A percentile compares a stretch with the other conserved stretches of the same genome.
phyloP scores from a whole-genome alignment of 2,888 invertebrate species.

The Microdon myrmicae region DNA sequence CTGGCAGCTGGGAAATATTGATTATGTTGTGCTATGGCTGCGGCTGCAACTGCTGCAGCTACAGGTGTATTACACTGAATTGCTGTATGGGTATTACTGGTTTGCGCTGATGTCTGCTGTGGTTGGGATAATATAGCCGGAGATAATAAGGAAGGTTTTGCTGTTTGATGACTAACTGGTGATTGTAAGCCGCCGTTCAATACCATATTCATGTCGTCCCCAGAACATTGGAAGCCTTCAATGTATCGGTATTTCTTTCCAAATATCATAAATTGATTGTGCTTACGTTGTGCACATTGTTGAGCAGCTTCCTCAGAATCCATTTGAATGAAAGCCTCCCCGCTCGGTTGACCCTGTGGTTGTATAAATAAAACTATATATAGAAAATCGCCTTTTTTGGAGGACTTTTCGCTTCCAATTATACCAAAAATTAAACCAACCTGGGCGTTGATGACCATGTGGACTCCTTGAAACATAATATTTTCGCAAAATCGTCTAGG shows the following conservation, averaged over 20 bases:
- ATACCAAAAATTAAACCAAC: too few relatives aligned
- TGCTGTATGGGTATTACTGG: slow-evolving; percentile 59
- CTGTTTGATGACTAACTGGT: slow-evolving; percentile 65
- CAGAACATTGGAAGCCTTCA: slow-evolving; percentile 98
- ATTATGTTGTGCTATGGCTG: slow-evolving; percentile 55
- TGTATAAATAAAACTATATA: slow-evolving; percentile 50
- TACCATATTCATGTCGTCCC: slow-evolving; percentile 98
- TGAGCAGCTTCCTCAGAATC: slow-evolving; percentile 94
- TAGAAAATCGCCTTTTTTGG: not conserved
- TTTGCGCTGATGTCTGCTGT: slow-evolving; percentile 68
- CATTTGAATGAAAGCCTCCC: slow-evolving; percentile 99
- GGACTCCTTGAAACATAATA: slow-evolving; percentile 97
- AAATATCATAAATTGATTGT: slow-evolving; percentile 96
- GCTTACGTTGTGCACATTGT: slow-evolving; percentile 89
- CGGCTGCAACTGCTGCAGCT: slow-evolving; percentile 59
- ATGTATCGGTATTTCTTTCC: slow-evolving; percentile 97
- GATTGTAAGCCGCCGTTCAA: slow-evolving; percentile 83
- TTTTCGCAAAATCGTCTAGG: slow-evolving; percentile 96
- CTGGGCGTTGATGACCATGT: slow-evolving; percentile 99
- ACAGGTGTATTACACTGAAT: slow-evolving; percentile 60
- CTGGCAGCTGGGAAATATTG: slow-evolving; percentile 50
- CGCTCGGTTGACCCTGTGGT: slow-evolving; percentile 93
- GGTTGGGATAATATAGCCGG: slow-evolving; percentile 74
- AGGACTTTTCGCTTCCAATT: not conserved
- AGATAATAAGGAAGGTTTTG: slow-evolving; percentile 71